Evolutionary conservation across 1,140 invertebrate genomes (phyloP), one percentile per base, ranked within the genome.

Genomic region (Cotesia glomerata): DNA sequence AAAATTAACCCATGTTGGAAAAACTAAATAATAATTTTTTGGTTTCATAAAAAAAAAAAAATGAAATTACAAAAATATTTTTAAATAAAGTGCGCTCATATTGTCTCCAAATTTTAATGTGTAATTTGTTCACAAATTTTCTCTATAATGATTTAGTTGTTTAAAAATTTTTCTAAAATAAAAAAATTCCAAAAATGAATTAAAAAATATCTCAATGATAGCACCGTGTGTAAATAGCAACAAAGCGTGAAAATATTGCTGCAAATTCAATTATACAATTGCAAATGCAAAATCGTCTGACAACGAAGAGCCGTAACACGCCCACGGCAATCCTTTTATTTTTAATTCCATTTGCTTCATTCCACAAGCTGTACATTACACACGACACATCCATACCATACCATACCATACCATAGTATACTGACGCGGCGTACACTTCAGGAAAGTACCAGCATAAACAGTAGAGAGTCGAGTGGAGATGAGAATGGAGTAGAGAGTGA

Each of bases 181-280:
- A 7, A 45, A 45, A 45, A 11, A 45, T 0, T 7, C 8, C 11
- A 45, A 45, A 45, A 9, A 9, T 45, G 26, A 26, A 26, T 26
- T 26, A 26, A 26, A 26, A 26, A 26, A 26, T 26, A 26, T 26
- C 1, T 26, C 26, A 26, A 26, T n/a, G 18, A 18, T 9, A 45
- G 56, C 8, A 16, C 26, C 14, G 16, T 62, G 64, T 62, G 49
- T 18, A 26, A 66, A 59, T 56, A 61, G 72, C 72, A 72, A 65
- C 69, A 36, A 56, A 58, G 65, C 71, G 73, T 73, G 74, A 73
- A 71, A 63, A 63, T 74, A 69, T 71, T 71, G 62, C 66, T 14
- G 71, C 49, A 72, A 74, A 74, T 76, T 76, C 69, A 76, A 76
- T 76, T 76, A 76, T 65, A 74, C 72, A 72, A 45, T 76, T 69